A percentile compares a stretch with the other conserved stretches of the same genome.
Evolutionary conservation across 1,140 invertebrate species (phyloP).

Genomic region (Probaryconus sp.): DNA sequence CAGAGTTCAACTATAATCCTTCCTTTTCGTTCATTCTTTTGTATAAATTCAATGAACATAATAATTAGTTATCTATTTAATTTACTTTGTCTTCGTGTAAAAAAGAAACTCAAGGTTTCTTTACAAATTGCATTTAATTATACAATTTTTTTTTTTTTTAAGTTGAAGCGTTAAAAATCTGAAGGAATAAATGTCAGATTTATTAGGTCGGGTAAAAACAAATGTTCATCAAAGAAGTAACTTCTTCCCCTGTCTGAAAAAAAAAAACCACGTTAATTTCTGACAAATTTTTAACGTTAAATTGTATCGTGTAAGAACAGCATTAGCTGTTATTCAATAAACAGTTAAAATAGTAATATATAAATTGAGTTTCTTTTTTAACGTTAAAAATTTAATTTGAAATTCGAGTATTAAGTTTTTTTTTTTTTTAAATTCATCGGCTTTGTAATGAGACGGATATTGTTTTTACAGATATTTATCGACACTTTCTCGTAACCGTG

Average conservation of each 20-base stretch:
- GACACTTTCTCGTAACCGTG: conserved; percentile 51
- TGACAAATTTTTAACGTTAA: conserved; percentile 5
- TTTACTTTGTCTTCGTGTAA: background rate
- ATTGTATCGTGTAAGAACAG: too few relatives aligned
- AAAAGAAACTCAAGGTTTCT: conserved; percentile 11
- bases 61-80: too few relatives aligned
- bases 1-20: too few relatives aligned
- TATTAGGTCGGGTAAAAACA: too few relatives aligned
- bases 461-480: conserved; percentile 54
- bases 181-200: too few relatives aligned
- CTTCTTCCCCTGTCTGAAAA: too few relatives aligned
- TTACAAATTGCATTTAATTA: background rate
- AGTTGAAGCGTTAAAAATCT: too few relatives aligned
- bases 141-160: background rate
- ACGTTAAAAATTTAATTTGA: background rate
- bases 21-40: too few relatives aligned
- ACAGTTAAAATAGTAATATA: background rate
- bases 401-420: background rate
- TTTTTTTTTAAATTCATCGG: background rate
- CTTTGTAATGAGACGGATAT: conserved; percentile 5
- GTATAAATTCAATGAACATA: too few relatives aligned
- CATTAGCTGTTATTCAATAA: too few relatives aligned
- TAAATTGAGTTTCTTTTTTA: conserved; percentile 44
- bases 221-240: too few relatives aligned
- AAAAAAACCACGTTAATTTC: background rate